A percentile compares a stretch with the other conserved stretches of the same genome.
Conservation (phyloP, 2,113 vertebrate species). For the Herpetotheres cachinnans region DNA sequence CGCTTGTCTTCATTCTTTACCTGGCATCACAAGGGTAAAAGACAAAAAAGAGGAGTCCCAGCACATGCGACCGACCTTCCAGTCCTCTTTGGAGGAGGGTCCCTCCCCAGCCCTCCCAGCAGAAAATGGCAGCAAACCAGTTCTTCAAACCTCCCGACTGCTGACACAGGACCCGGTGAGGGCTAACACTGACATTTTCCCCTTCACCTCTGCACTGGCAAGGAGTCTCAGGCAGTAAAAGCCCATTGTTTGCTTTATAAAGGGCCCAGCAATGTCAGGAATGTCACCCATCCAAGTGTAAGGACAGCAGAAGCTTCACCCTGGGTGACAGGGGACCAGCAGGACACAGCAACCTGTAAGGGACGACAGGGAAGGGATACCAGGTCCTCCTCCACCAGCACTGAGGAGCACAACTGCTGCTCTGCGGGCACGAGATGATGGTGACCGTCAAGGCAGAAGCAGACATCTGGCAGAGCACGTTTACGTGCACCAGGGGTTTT, state of each 20-base stretch:
- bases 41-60: not conserved
- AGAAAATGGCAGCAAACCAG: not conserved
- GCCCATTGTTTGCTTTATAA: not conserved
- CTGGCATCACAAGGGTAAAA: not conserved
- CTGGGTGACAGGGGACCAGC: not conserved
- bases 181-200: not conserved
- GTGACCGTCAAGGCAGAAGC: fast-evolving
- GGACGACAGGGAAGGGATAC: fast-evolving
- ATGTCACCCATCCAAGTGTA: not conserved
- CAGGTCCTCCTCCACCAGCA: not conserved
- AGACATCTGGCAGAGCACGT: not conserved
- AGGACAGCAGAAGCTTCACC: not conserved
- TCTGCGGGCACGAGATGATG: fast-evolving
- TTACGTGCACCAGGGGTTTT: not conserved
- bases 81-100: not conserved
- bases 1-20: not conserved
- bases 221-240: not conserved
- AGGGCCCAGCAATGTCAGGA: not conserved
- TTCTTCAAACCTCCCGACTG: not conserved
- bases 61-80: not conserved
- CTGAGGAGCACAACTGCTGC: fast-evolving
- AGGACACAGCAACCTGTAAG: not conserved
- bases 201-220: not conserved
- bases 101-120: not conserved
- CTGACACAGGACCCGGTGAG: not conserved